Percentiles rank a stretch among this genome's conserved stretches.
These are phyloP conservation scores for Enteromius viviparus DNA, from an alignment of 2,797 vertebrate genomes.

Conservation along the genomic window DNA sequence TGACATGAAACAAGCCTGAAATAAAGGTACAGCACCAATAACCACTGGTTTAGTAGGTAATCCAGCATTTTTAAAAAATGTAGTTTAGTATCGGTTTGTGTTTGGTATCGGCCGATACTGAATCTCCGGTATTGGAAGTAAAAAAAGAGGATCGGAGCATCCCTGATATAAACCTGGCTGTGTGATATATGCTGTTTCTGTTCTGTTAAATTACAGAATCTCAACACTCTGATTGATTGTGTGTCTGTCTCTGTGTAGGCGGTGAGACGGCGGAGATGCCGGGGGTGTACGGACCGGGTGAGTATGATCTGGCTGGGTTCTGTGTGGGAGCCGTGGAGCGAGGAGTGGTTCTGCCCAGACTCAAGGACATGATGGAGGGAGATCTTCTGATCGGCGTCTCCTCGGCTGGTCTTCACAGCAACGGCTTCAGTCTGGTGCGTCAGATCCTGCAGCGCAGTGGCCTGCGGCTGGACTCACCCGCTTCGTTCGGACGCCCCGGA, in stretches of 20 bases:
- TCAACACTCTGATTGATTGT: too few species aligned
- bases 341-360: slow-evolving; percentile 81
- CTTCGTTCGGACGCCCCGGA: slow-evolving; percentile 72
- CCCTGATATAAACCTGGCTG: too few species aligned
- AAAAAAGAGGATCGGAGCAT: too few species aligned
- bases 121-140: too few species aligned
- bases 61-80: too few species aligned
- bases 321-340: slow-evolving; percentile 91
- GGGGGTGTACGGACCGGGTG: slow-evolving; percentile 85
- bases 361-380: slow-evolving; percentile 81
- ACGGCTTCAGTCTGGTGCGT: slow-evolving; percentile 94
- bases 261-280: slow-evolving; percentile 98
- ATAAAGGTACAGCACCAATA: too few species aligned
- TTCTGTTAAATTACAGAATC: too few species aligned
- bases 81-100: too few species aligned
- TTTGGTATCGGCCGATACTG: too few species aligned
- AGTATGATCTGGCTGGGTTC: slow-evolving; percentile 95
- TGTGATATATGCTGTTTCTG: too few species aligned
- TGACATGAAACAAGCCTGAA: too few species aligned
- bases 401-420: slow-evolving; percentile 95
- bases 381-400: slow-evolving; percentile 88
- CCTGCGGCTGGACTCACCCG: slow-evolving; percentile 79
- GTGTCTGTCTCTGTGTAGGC: slow-evolving; percentile 70
- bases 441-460: slow-evolving; percentile 83
- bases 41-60: too few species aligned